Percentiles rank a stretch among this genome's conserved stretches.
phyloP scores from a whole-genome alignment of 2,797 vertebrate genomes.

The Macroramphosus scolopax region DNA sequence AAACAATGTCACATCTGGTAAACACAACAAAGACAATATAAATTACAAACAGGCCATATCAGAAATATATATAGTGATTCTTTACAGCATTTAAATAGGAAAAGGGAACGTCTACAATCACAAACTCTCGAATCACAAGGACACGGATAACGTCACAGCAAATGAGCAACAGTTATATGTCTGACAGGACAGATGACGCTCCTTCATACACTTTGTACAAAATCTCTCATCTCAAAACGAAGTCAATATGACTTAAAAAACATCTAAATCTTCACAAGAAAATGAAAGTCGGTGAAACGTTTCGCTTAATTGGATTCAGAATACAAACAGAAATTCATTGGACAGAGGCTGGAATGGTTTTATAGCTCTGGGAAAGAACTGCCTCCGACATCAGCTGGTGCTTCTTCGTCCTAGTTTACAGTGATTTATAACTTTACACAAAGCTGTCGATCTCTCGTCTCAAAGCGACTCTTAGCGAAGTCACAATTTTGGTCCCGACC shows the following conservation, averaged over 20 bases:
- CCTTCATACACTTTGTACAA: constrained; percentile 56
- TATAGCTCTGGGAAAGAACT: constrained; percentile 5
- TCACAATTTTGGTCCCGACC: constrained; percentile 62
- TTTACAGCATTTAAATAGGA: constrained; percentile 77
- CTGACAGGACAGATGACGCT: constrained; percentile 39
- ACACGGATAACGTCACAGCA: constrained; percentile 39
- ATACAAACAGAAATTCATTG: constrained; percentile 37
- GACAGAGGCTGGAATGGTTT: constrained; percentile 52
- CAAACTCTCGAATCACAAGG: constrained; percentile 41
- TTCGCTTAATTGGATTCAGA: constrained; percentile 35
- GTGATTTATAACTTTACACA: constrained; percentile 47
- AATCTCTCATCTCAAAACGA: constrained; percentile 36
- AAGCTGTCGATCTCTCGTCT: constrained; percentile 48
- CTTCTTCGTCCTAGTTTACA: constrained; percentile 20
- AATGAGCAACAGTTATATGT: constrained; percentile 39
- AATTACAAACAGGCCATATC: constrained; percentile 75
- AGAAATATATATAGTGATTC: constrained; percentile 61
- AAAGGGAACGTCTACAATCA: constrained; percentile 45
- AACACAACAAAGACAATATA: constrained; percentile 68
- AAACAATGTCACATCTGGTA: constrained; percentile 52
- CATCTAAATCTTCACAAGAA: constrained; percentile 46
- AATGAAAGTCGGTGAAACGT: constrained; percentile 39
- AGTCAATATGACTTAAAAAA: constrained; percentile 82
- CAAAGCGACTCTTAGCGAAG: constrained; percentile 36
- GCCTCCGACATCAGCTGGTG: constrained; percentile 2